These are phyloP conservation scores for Megathymus violae DNA, from an alignment of 1,140 invertebrate species.

Conservation along the genomic window DNA sequence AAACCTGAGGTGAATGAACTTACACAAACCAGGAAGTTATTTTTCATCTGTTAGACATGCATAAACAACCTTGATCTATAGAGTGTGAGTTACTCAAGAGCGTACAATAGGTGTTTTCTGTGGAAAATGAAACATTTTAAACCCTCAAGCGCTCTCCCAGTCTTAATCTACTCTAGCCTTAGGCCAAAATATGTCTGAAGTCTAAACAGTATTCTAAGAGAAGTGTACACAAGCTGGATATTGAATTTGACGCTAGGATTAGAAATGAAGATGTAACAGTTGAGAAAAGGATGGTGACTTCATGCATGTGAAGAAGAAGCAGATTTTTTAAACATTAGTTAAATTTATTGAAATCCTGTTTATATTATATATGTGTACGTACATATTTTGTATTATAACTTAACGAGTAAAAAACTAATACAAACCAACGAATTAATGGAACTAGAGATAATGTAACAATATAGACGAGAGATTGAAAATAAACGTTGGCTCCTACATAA, in stretches of 20 bases:
- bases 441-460: too few species aligned
- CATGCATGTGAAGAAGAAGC: too few species aligned
- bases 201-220: conserved; percentile 13
- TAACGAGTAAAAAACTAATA: too few species aligned
- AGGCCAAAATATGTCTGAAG: conserved; percentile 27
- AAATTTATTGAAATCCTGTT: too few species aligned
- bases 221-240: background rate
- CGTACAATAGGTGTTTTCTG: conserved; percentile 19
- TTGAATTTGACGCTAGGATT: conserved; percentile 4
- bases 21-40: background rate
- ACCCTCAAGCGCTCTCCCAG: conserved; percentile 6
- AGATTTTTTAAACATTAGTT: too few species aligned
- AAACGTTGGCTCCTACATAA: too few species aligned
- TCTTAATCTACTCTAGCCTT: conserved; percentile 13
- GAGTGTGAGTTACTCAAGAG: conserved; percentile 16
- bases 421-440: too few species aligned
- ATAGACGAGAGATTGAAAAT: too few species aligned
- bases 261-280: too few species aligned
- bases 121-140: conserved; percentile 32
- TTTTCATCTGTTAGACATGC: conserved; percentile 15
- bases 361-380: too few species aligned
- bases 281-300: too few species aligned
- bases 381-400: too few species aligned
- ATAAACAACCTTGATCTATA: conserved; percentile 26
- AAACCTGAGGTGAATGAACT: conserved; percentile 2